Base-by-base conservation (phyloP, 2,888 invertebrate species). In the Lypha dubia region DNA sequence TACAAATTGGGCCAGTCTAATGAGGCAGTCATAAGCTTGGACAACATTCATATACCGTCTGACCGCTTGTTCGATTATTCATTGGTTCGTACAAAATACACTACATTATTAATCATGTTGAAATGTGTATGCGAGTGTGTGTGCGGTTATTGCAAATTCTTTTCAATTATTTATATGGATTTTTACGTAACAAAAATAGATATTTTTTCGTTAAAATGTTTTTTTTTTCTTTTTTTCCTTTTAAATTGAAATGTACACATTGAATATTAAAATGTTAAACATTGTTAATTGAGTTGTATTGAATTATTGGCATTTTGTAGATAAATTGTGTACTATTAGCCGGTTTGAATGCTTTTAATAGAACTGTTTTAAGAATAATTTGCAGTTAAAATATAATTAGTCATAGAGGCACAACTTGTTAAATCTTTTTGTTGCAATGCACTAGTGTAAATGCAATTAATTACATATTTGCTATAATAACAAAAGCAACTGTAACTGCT, bases 121-220 rank as follows among this genome's bases (percentile, higher is more conserved):
- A 49, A 15, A 35, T 53, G 3, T 46, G 5, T 44, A 13, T 49
- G 15, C 51, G 51, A 44, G 76, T 62, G 17, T 74, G 5, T 28
- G 13, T 68, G 35, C 8, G 3, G 3, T 53, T 58, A 53, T 82
- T 65, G 35, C 53, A 53, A 67, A 83, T 83, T 77, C 67, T 73
- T 24, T 60, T 15, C 38, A 75, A 38, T 70, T 62, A 62, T 44
- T 67, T 49, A 32, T 77, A 63, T 24, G 44, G 17, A 83, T 67
- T 53, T 74, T 79, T 68, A 83, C 73, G 77, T 79, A 79, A 79
- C 68, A 62, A 28, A 24, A 73, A 58, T 62, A 24, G 11, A 49
- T n/a, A n/a, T 53, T 51, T 68, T 67, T 56, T 32, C 11, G 24
- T 20, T 51, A 41, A 56, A 68, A 38, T 75, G 41, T 76, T 76